Evolutionary conservation across 1,140 invertebrate genomes (phyloP).

Genomic region (Meloidogyne chitwoodi): DNA sequence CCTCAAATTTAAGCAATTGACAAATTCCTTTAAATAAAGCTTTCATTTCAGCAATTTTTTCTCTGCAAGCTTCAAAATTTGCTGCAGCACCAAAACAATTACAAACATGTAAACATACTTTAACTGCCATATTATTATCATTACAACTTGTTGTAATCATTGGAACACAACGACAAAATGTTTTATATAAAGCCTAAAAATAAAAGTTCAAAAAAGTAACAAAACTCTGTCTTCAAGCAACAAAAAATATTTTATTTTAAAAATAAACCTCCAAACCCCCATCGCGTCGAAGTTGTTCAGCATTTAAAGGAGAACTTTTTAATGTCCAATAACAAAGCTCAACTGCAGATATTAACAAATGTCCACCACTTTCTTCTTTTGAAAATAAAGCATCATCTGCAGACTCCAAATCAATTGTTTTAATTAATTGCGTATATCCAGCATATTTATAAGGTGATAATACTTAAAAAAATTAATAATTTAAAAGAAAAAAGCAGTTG

Average conservation of each 20-base stretch:
- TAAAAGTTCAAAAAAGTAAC: background rate
- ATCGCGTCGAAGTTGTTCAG: conserved; percentile 89
- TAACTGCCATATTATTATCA: conserved; percentile 75
- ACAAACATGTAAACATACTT: conserved; percentile 86
- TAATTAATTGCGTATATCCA: conserved; percentile 92
- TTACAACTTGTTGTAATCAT: conserved; percentile 62
- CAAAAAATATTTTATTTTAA: background rate
- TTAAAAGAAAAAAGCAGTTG: background rate
- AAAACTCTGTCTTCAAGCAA: background rate
- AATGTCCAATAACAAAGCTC: conserved; percentile 94
- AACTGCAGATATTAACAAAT: conserved; percentile 80
- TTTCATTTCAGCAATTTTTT: conserved; percentile 76
- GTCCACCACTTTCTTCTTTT: conserved; percentile 73
- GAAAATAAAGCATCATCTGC: conserved; percentile 82
- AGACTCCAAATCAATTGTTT: conserved; percentile 88
- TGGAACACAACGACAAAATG: conserved; percentile 54
- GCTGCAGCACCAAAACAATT: conserved; percentile 88
- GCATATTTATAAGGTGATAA: conserved; percentile 96
- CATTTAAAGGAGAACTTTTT: conserved; percentile 90
- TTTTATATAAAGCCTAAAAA: conserved; percentile 45
- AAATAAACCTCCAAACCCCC: conserved; percentile 73
- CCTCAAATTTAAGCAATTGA: conserved; percentile 81
- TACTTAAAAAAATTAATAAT: conserved; percentile 65
- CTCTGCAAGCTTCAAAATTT: conserved; percentile 82
- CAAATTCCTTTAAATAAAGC: conserved; percentile 81